phyloP scores from a whole-genome alignment of 37 sponge, comb jelly and placozoan genomes.

The Oscarella lobularis region DNA sequence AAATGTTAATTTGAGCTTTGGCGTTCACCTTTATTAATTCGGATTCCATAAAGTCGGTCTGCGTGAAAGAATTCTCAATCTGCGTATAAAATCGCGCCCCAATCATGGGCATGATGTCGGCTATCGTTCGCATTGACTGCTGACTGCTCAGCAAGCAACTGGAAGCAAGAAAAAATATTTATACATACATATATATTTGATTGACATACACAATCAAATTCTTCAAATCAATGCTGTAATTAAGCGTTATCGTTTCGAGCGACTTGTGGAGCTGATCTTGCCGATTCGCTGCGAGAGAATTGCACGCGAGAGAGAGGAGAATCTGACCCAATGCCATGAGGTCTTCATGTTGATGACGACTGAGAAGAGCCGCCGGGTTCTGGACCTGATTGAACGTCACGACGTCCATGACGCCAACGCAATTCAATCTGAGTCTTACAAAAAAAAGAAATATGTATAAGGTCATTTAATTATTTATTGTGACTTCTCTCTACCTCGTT shows the following conservation, averaged over 20 bases:
- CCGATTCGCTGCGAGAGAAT: slow-evolving; percentile 31
- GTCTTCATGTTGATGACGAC: slow-evolving; percentile 39
- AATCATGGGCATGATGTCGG: slow-evolving; percentile 53
- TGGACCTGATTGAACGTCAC: slow-evolving; percentile 22
- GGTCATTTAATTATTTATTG: not conserved
- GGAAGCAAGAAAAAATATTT: not conserved
- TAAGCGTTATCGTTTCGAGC: slow-evolving; percentile 18
- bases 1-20: too few species aligned
- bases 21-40: slow-evolving; percentile 44
- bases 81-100: slow-evolving; percentile 38
- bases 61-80: slow-evolving; percentile 26
- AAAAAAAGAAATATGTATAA: not conserved
- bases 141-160: slow-evolving; percentile 13
- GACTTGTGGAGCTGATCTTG: slow-evolving; percentile 22
- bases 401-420: slow-evolving; percentile 68
- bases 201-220: slow-evolving; percentile 36
- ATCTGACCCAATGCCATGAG: slow-evolving; percentile 47
- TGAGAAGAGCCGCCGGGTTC: not conserved
- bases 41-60: slow-evolving; percentile 38
- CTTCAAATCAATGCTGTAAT: slow-evolving; percentile 32
- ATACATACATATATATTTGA: not conserved
- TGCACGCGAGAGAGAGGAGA: slow-evolving; percentile 41
- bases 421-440: slow-evolving; percentile 35
- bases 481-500: slow-evolving; percentile 19
- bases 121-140: slow-evolving; percentile 27